These are phyloP conservation scores for Laodelphax striatellus DNA, from an alignment of 1,140 invertebrate genomes.

Conservation along the genomic window DNA sequence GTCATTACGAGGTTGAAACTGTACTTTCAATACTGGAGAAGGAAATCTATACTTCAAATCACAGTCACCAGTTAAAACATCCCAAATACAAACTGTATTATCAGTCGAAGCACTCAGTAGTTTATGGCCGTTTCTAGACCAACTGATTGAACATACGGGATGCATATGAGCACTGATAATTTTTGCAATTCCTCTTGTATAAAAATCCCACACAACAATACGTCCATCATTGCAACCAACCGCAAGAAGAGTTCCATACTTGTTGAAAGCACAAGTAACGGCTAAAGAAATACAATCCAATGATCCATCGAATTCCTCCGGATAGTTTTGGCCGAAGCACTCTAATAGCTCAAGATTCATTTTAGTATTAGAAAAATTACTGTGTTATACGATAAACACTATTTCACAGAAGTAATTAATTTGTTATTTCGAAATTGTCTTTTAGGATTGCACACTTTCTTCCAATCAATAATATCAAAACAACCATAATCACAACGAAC, in stretches of 20 bases:
- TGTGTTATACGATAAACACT: too few relatives aligned
- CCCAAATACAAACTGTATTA: constrained; percentile 97
- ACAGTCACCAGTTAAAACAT: constrained; percentile 85
- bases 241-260: constrained; percentile 84
- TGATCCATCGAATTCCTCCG: constrained; percentile 80
- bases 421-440: too few relatives aligned
- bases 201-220: constrained; percentile 96
- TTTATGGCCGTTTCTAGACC: constrained; percentile 90
- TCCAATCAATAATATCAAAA: too few relatives aligned
- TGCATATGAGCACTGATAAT: constrained; percentile 95
- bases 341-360: constrained; percentile 41
- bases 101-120: constrained; percentile 90
- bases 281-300: constrained; percentile 81
- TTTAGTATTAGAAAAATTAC: background rate
- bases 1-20: constrained; percentile 89
- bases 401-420: too few relatives aligned
- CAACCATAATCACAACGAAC: too few relatives aligned
- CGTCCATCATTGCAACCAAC: constrained; percentile 98
- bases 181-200: constrained; percentile 93
- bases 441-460: too few relatives aligned
- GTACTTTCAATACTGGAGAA: constrained; percentile 82
- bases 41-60: constrained; percentile 90
- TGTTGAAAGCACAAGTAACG: constrained; percentile 92
- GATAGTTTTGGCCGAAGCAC: constrained; percentile 96
- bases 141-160: constrained; percentile 92